Conservation (phyloP, 2,113 vertebrate genomes). For the Lutjanus erythropterus region DNA sequence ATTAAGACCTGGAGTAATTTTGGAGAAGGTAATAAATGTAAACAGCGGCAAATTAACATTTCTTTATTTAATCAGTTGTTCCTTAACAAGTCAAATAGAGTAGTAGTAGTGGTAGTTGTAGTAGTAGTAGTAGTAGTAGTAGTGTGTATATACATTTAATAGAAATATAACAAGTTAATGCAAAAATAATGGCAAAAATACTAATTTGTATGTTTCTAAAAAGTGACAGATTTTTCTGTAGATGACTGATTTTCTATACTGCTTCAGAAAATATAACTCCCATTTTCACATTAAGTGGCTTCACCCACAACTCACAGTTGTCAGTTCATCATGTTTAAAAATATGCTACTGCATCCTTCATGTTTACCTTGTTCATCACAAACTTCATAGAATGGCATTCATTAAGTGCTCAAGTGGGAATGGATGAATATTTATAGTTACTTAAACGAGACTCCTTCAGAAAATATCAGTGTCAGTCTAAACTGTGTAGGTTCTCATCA, state of each 20-base stretch:
- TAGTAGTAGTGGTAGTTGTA: background rate
- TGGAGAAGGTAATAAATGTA: background rate
- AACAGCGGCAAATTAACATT: background rate
- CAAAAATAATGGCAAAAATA: conserved; percentile 12
- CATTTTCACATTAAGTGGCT: background rate
- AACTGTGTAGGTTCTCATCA: background rate
- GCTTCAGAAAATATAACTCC: background rate
- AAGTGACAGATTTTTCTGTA: background rate
- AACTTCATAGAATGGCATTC: conserved; percentile 15
- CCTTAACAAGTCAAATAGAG: background rate
- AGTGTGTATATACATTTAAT: background rate
- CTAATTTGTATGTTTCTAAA: background rate
- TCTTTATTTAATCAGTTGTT: conserved; percentile 38
- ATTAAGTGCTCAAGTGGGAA: conserved; percentile 1
- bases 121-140: background rate
- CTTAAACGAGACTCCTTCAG: background rate
- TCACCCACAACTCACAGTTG: conserved; percentile 4
- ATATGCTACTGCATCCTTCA: conserved; percentile 10
- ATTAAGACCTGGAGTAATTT: background rate
- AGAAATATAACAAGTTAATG: conserved; percentile 3
- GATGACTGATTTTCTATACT: background rate
- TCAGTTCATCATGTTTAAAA: background rate
- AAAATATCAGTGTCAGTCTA: background rate
- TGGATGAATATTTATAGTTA: background rate
- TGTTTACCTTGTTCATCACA: background rate